A percentile compares a stretch with the other conserved stretches of the same genome.
These are phyloP conservation scores for Varecia variegata DNA, from an alignment of 2,797 vertebrate genomes.

Conservation along the genomic window DNA sequence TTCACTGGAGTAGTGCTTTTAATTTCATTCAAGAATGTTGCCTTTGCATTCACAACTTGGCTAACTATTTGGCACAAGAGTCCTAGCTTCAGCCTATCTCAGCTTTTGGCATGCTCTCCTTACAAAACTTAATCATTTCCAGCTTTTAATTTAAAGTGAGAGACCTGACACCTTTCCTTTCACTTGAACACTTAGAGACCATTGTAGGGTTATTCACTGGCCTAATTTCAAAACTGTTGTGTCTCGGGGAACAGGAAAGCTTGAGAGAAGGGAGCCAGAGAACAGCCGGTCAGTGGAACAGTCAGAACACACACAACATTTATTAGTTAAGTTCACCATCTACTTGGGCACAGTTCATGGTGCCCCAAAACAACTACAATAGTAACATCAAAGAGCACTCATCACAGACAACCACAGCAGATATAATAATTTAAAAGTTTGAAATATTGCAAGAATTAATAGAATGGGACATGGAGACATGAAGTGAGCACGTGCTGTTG, in stretches of 20 bases:
- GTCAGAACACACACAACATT: not conserved
- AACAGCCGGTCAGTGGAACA: not conserved
- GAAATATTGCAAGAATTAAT: not conserved
- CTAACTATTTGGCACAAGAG: not conserved
- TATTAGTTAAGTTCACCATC: not conserved
- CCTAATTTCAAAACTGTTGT: too few relatives aligned
- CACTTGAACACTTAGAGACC: not conserved
- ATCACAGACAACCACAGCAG: not conserved
- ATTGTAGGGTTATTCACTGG: not conserved
- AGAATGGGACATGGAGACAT: not conserved
- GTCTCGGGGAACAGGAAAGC: not conserved
- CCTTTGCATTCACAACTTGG: not conserved
- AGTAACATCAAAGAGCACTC: not conserved
- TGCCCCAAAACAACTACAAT: too few relatives aligned
- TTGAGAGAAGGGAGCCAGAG: not conserved
- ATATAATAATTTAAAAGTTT: not conserved
- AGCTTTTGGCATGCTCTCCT: not conserved
- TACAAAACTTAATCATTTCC: not conserved
- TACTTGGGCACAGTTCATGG: not conserved
- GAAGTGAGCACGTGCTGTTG: not conserved
- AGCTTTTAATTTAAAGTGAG: not conserved
- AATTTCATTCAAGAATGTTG: not conserved
- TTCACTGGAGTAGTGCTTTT: not conserved
- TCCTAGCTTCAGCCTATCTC: not conserved
- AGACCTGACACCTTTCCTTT: not conserved